These are phyloP conservation scores for Agrochola lychnidis DNA, from an alignment of 2,888 invertebrate species.

Conservation along the genomic window DNA sequence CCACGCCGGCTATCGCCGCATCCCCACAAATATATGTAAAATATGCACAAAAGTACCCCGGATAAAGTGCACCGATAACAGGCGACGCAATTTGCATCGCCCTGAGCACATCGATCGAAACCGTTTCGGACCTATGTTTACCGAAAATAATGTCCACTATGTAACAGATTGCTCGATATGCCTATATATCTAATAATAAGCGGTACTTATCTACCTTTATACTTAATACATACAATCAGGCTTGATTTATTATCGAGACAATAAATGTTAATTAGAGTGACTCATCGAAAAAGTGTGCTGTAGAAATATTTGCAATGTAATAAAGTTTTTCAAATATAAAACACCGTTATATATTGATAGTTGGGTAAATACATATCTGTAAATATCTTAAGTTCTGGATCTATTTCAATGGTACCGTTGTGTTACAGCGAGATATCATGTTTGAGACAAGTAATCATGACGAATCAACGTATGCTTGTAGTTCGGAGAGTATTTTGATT, in stretches of 20 bases:
- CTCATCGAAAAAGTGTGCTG: slow-evolving; percentile 22
- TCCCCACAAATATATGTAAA: slow-evolving; percentile 88
- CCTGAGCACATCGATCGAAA: slow-evolving; percentile 79
- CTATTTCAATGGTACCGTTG: slow-evolving; percentile 58
- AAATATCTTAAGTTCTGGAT: slow-evolving; percentile 51
- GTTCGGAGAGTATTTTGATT: slow-evolving; percentile 56
- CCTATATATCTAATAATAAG: slow-evolving; percentile 53
- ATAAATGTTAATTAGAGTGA: slow-evolving; percentile 49
- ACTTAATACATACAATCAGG: slow-evolving; percentile 24
- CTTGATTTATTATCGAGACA: slow-evolving; percentile 30
- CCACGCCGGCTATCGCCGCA: slow-evolving; percentile 84
- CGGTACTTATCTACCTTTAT: slow-evolving; percentile 13
- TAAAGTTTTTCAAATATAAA: slow-evolving; percentile 42
- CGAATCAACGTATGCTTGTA: slow-evolving; percentile 41
- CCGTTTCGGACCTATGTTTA: slow-evolving; percentile 83
- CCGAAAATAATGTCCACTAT: slow-evolving; percentile 76
- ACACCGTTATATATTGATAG: slow-evolving; percentile 54
- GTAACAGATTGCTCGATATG: slow-evolving; percentile 58
- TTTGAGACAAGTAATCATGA: slow-evolving; percentile 52
- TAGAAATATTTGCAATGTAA: slow-evolving; percentile 46
- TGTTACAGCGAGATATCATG: slow-evolving; percentile 46
- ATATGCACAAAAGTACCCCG: slow-evolving; percentile 88
- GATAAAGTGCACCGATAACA: slow-evolving; percentile 88
- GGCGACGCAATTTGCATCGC: slow-evolving; percentile 89
- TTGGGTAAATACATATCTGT: slow-evolving; percentile 54